Evolutionary conservation across 2,888 invertebrate species (phyloP).

Genomic region (Tricholauxania praeusta): DNA sequence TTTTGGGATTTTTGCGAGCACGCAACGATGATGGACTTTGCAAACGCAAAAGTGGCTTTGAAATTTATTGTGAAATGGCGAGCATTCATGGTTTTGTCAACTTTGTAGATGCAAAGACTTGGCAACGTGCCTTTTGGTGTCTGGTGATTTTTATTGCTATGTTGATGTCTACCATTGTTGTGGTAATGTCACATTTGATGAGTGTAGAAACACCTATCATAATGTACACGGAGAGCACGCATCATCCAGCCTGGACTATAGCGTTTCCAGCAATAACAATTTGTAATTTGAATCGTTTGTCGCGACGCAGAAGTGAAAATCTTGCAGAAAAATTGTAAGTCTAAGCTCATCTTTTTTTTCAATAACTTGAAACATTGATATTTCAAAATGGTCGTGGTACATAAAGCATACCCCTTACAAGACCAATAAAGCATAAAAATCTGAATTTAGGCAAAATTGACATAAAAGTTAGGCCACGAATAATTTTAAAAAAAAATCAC

Average conservation of each 20-base stretch:
- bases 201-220: slow-evolving; percentile 72
- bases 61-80: slow-evolving; percentile 62
- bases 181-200: slow-evolving; percentile 71
- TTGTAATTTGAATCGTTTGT: slow-evolving; percentile 71
- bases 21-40: slow-evolving; percentile 58
- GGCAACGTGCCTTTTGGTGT: slow-evolving; percentile 69
- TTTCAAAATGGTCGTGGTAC: too few relatives aligned
- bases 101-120: slow-evolving; percentile 57
- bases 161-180: slow-evolving; percentile 69
- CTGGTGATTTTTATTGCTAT: slow-evolving; percentile 70
- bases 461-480: too few relatives aligned
- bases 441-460: too few relatives aligned
- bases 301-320: slow-evolving; percentile 57
- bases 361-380: too few relatives aligned
- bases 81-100: slow-evolving; percentile 62
- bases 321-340: slow-evolving; percentile 66
- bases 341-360: neutral
- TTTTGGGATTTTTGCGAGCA: slow-evolving; percentile 52
- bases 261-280: slow-evolving; percentile 72
- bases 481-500: too few relatives aligned
- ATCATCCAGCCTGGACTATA: slow-evolving; percentile 69
- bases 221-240: slow-evolving; percentile 70
- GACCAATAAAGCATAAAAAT: too few relatives aligned
- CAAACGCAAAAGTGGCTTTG: slow-evolving; percentile 59
- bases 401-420: too few relatives aligned